Evolutionary conservation across 2,888 invertebrate species (phyloP).

Genomic region (Clepsis dumicolana): DNA sequence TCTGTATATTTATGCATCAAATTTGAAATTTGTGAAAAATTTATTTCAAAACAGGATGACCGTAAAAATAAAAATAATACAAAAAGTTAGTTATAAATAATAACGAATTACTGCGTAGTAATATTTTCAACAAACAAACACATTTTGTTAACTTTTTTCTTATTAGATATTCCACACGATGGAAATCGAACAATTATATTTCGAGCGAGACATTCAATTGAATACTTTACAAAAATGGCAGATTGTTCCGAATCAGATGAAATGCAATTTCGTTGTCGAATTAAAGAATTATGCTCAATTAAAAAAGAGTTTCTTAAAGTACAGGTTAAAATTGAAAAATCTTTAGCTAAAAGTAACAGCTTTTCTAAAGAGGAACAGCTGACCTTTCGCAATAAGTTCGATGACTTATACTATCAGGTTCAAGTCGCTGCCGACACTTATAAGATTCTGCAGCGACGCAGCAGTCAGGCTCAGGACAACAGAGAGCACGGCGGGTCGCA

Average conservation of each 20-base stretch:
- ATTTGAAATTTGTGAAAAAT: too few species aligned
- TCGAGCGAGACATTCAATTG: background rate
- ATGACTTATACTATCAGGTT: conserved; percentile 3
- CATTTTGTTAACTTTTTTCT: background rate
- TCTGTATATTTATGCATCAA: too few species aligned
- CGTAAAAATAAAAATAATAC: too few species aligned
- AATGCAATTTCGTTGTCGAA: conserved; percentile 4
- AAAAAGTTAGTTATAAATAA: too few species aligned
- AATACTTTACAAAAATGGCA: conserved; percentile 10
- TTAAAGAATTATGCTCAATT: conserved; percentile 3
- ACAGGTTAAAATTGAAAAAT: conserved; percentile 7
- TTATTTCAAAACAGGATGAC: too few species aligned
- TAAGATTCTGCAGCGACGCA: too few species aligned
- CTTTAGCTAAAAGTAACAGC: background rate
- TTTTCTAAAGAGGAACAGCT: conserved; percentile 8
- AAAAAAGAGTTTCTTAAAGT: conserved; percentile 6
- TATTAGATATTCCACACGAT: background rate
- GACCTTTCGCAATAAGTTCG: conserved; percentile 1
- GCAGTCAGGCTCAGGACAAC: too few species aligned
- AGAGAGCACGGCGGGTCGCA: too few species aligned
- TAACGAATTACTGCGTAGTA: background rate
- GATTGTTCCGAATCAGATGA: conserved; percentile 4
- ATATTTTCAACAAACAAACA: conserved; percentile 1
- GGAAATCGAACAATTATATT: conserved; percentile 3
- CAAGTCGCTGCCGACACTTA: background rate